Evolutionary conservation across 2,797 vertebrate genomes (phyloP).

Genomic region (Cyprinella venusta): DNA sequence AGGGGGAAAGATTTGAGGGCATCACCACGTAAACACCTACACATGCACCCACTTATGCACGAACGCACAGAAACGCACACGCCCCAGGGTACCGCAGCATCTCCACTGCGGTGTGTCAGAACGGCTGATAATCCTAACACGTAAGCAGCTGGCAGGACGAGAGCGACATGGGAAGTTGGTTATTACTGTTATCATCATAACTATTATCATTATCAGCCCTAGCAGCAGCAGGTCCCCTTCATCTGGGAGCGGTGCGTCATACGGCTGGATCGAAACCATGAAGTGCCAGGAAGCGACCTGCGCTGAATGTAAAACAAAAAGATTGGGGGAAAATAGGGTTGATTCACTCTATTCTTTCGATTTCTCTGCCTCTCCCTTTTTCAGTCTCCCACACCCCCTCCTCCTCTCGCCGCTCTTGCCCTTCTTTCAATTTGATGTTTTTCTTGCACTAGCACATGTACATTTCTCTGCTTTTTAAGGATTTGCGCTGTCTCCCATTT

Average conservation of each 20-base stretch:
- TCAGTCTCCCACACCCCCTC: conserved; percentile 67
- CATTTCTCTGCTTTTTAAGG: conserved; percentile 31
- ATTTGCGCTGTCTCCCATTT: not conserved
- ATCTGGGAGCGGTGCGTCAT: conserved; percentile 72
- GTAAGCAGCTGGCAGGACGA: conserved; percentile 64
- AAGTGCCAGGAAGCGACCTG: conserved; percentile 67
- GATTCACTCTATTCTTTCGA: conserved; percentile 73
- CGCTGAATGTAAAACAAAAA: conserved; percentile 71
- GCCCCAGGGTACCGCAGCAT: conserved; percentile 49
- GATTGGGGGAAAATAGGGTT: conserved; percentile 47
- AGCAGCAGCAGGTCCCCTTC: conserved; percentile 71
- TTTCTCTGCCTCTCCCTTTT: conserved; percentile 68
- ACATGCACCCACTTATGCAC: conserved; percentile 11
- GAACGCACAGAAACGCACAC: conserved; percentile 12
- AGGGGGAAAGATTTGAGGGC: conserved; percentile 48
- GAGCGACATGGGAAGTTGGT: conserved; percentile 72
- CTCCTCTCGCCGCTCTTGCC: conserved; percentile 41
- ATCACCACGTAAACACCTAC: conserved; percentile 46
- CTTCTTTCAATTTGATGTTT: conserved; percentile 58
- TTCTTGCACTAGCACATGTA: not conserved
- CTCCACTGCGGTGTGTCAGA: conserved; percentile 66
- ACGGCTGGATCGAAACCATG: conserved; percentile 67
- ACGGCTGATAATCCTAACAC: conserved; percentile 73
- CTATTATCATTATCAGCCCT: conserved; percentile 79
- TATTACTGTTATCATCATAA: conserved; percentile 77